These are phyloP conservation scores for Gymnopithys bicolor DNA, from an alignment of 2,797 vertebrate species.

Conservation along the genomic window DNA sequence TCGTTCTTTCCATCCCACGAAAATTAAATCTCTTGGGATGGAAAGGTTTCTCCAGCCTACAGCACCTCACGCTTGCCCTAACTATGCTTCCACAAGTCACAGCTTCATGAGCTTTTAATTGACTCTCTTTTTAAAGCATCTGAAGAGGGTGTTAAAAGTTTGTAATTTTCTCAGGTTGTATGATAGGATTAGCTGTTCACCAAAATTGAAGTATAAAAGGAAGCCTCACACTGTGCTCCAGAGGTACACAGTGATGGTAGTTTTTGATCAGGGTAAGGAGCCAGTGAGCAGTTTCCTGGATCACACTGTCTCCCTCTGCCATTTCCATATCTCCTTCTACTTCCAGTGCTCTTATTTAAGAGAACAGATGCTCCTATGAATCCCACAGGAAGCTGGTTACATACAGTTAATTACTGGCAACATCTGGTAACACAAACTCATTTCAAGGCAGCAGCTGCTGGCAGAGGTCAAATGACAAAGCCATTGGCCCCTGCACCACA, in stretches of 20 bases:
- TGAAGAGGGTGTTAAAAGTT: not conserved
- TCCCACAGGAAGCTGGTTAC: not conserved
- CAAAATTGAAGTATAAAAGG: not conserved
- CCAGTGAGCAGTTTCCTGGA: not conserved
- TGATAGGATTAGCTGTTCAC: not conserved
- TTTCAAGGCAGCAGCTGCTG: not conserved
- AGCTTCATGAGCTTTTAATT: not conserved
- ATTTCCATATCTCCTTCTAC: not conserved
- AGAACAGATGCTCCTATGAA: not conserved
- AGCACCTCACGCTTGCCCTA: not conserved
- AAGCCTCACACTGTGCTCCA: not conserved
- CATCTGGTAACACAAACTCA: not conserved
- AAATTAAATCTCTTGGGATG: not conserved
- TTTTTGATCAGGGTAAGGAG: not conserved
- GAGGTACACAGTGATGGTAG: rapidly evolving
- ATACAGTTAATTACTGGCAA: not conserved
- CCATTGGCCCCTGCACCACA: not conserved
- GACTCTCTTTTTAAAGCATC: not conserved
- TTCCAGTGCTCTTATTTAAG: not conserved
- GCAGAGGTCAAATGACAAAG: not conserved
- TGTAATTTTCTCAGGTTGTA: not conserved
- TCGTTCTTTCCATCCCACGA: not conserved
- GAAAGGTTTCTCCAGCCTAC: not conserved
- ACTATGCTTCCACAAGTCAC: not conserved
- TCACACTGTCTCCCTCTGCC: not conserved